phyloP scores from a whole-genome alignment of 2,888 invertebrate species.

The Drosophila flavopinicola region DNA sequence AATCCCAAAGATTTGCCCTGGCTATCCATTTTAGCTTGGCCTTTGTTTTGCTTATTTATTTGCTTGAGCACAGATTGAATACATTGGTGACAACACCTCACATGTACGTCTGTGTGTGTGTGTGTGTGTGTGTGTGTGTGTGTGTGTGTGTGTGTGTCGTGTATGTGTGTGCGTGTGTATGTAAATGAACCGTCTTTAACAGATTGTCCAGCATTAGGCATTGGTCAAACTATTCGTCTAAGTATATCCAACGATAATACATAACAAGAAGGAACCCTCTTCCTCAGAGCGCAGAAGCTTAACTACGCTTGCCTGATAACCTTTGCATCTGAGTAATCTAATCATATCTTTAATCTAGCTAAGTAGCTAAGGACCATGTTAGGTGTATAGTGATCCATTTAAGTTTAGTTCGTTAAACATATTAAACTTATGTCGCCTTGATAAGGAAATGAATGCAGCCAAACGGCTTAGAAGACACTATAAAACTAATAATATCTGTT shows the following conservation, averaged over 20 bases:
- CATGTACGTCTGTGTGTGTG: not conserved
- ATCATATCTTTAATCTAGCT: not conserved
- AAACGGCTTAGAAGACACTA: too few relatives aligned
- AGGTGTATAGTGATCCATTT: not conserved
- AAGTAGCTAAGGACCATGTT: not conserved
- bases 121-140: not conserved
- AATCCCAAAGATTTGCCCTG: slow-evolving; percentile 44
- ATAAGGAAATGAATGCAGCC: too few relatives aligned
- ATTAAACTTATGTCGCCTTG: too few relatives aligned
- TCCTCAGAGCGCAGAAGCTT: too few relatives aligned
- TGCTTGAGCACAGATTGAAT: slow-evolving; percentile 51
- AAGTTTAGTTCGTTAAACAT: too few relatives aligned
- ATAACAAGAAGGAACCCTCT: not conserved
- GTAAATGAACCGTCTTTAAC: slow-evolving; percentile 14
- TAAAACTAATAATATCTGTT: too few relatives aligned
- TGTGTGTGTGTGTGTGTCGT: not conserved
- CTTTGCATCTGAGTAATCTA: not conserved
- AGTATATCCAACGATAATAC: not conserved
- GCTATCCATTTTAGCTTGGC: slow-evolving; percentile 24
- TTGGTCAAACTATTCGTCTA: slow-evolving; percentile 13
- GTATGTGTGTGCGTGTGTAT: not conserved
- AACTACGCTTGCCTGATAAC: too few relatives aligned
- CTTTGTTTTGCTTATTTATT: slow-evolving; percentile 41
- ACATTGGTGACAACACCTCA: slow-evolving; percentile 49
- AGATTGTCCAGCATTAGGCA: slow-evolving; percentile 28